Percentiles rank a stretch among this genome's conserved stretches.
Conservation (phyloP, 2,888 invertebrate species). For the Cheilosia pagana region DNA sequence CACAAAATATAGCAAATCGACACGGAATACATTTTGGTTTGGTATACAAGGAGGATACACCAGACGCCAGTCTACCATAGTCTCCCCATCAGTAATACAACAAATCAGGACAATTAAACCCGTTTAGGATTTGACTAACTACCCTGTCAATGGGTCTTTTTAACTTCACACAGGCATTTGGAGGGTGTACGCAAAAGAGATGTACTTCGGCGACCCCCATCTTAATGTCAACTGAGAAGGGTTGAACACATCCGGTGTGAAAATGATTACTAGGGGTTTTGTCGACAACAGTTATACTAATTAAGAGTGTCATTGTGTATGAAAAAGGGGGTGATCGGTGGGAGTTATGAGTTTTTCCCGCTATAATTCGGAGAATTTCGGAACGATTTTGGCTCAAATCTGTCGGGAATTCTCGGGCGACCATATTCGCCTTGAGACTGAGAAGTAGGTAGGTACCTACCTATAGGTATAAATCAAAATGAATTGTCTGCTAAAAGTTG, state of each 20-base stretch:
- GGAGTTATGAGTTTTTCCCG: background rate
- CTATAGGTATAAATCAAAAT: background rate
- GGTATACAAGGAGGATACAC: background rate
- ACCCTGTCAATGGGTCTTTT: conserved; percentile 49
- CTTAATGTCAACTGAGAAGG: conserved; percentile 45
- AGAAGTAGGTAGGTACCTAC: too few species aligned
- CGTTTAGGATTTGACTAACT: conserved; percentile 60
- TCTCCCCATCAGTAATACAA: conserved; percentile 19
- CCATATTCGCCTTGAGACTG: too few species aligned
- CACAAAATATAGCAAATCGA: conserved; percentile 58
- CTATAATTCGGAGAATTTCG: background rate
- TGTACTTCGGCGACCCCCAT: background rate
- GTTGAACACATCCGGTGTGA: conserved; percentile 67
- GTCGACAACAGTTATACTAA: conserved; percentile 42
- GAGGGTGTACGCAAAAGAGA: conserved; percentile 3
- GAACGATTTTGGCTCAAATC: background rate
- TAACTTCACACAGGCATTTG: conserved; percentile 10
- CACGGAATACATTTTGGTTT: conserved; percentile 9
- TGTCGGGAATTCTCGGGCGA: background rate
- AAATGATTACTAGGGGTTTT: conserved; percentile 43
- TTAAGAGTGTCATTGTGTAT: conserved; percentile 61
- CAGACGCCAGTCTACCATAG: conserved; percentile 1
- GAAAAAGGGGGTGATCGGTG: conserved; percentile 7
- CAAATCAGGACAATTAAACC: conserved; percentile 69
- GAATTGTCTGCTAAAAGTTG: too few species aligned